phyloP scores from a whole-genome alignment of 2,113 vertebrate species.

The Odocoileus hemionus region DNA sequence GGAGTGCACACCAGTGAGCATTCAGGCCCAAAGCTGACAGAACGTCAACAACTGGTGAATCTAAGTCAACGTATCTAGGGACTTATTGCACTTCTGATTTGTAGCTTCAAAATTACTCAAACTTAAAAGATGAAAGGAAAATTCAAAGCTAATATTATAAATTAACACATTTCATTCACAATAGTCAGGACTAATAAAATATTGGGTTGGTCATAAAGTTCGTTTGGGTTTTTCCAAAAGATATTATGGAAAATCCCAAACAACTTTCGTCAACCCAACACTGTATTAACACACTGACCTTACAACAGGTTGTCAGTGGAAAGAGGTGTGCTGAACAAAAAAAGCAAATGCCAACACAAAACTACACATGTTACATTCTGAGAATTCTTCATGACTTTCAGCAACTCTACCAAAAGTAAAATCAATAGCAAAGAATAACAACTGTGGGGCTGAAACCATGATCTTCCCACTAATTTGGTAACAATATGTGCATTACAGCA shows the following conservation, averaged over 20 bases:
- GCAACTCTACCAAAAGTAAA: neutral
- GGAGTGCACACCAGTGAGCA: neutral
- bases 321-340: neutral
- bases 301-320: neutral
- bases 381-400: neutral
- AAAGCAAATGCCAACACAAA: neutral
- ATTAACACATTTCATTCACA: neutral
- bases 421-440: neutral
- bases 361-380: neutral
- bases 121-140: neutral
- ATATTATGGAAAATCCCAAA: neutral
- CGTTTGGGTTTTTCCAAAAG: neutral
- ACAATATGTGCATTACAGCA: neutral
- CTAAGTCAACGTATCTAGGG: neutral
- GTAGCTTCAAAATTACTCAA: neutral
- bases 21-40: neutral
- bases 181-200: neutral
- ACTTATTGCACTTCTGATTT: neutral
- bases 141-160: neutral
- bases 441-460: neutral
- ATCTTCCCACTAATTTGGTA: neutral
- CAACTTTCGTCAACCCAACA: neutral
- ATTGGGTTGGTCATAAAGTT: neutral
- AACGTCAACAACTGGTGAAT: neutral
- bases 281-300: neutral